Conservation (phyloP, 2,888 invertebrate species). For the Agrypnus murinus region DNA sequence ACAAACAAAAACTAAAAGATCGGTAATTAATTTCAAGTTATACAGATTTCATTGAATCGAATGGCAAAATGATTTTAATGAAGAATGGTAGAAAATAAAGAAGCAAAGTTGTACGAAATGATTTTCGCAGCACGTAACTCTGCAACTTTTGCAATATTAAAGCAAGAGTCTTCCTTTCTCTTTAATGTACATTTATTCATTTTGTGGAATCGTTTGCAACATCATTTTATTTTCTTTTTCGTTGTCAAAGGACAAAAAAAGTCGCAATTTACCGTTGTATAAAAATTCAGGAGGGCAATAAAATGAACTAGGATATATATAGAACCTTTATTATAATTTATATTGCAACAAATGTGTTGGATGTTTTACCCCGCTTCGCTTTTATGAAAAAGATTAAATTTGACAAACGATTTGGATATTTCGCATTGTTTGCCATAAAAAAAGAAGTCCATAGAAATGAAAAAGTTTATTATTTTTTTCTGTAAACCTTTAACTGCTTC, state of each 20-base stretch:
- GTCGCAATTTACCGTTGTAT: constrained; percentile 38
- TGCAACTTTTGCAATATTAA: constrained; percentile 15
- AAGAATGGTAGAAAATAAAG: background rate
- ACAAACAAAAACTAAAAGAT: background rate
- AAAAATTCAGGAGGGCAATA: constrained; percentile 36
- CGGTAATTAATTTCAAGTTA: background rate
- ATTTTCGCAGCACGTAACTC: constrained; percentile 15
- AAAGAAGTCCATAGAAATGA: background rate
- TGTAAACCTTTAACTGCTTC: background rate
- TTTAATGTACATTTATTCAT: constrained; percentile 36
- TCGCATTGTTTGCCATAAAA: background rate
- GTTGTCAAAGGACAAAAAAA: constrained; percentile 33
- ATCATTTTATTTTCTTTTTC: constrained; percentile 30
- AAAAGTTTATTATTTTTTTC: constrained; percentile 19
- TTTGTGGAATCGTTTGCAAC: constrained; percentile 28
- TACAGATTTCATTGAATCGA: no score
- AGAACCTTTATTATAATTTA: constrained; percentile 36
- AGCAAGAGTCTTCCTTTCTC: background rate
- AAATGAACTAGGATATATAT: constrained; percentile 34
- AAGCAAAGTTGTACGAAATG: background rate
- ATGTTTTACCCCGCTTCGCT: constrained; percentile 15
- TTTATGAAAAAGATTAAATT: constrained; percentile 29
- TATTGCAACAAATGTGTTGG: constrained; percentile 22
- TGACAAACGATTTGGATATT: constrained; percentile 30
- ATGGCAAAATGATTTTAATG: no score